A percentile compares a stretch with the other conserved stretches of the same genome.
Evolutionary conservation across 35 echinoderm and acorn worm genomes (phyloP).

Genomic region (Lytechinus pictus): DNA sequence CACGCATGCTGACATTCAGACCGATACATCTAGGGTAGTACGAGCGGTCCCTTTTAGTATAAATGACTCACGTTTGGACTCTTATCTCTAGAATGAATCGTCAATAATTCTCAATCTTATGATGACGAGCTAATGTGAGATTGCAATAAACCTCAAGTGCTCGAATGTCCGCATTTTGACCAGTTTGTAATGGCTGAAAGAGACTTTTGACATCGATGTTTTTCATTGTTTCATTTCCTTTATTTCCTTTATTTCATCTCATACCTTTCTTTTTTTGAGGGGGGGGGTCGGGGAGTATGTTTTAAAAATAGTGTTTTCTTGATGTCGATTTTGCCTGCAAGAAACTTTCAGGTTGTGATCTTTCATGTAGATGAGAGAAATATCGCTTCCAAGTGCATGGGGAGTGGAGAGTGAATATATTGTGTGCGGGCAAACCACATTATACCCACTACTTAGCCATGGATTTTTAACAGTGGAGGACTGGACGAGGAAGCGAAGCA

Average conservation of each 20-base stretch:
- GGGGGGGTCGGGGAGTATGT: not conserved
- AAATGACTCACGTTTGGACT: not conserved
- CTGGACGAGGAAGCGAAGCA: too few species aligned
- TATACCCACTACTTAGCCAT: not conserved
- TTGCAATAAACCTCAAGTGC: not conserved
- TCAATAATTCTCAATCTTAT: not conserved
- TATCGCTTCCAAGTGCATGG: not conserved
- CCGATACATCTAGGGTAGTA: not conserved
- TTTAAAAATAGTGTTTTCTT: not conserved
- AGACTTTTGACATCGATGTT: not conserved
- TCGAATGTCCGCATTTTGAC: not conserved
- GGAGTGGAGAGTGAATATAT: not conserved
- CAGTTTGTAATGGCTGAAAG: not conserved
- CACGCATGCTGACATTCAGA: not conserved
- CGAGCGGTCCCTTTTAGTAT: not conserved
- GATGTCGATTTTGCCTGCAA: too few species aligned
- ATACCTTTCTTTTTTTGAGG: not conserved
- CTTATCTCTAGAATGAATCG: not conserved
- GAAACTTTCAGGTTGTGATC: too few species aligned
- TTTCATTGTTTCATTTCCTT: not conserved
- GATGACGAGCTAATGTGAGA: not conserved
- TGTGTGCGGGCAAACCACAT: not conserved
- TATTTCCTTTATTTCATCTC: too few species aligned
- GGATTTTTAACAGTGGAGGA: too few species aligned
- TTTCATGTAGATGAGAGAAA: too few species aligned